Evolutionary conservation across 2,888 invertebrate genomes (phyloP).

Genomic region (Schrankia costaestrigalis): DNA sequence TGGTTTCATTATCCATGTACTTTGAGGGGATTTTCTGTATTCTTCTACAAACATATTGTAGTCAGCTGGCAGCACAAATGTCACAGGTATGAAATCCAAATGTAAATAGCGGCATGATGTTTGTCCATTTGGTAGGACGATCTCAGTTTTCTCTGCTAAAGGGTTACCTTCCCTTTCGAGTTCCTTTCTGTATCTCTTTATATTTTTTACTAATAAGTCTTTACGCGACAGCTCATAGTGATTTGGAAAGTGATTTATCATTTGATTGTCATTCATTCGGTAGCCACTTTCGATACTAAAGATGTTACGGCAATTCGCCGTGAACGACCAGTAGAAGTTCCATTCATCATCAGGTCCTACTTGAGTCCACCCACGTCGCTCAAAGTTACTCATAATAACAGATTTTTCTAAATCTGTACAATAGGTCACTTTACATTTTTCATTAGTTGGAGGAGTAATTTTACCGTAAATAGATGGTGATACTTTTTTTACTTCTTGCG

Average conservation of each 20-base stretch:
- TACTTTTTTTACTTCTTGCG: too few species aligned
- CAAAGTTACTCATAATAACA: slow-evolving; percentile 94
- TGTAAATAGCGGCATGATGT: slow-evolving; percentile 86
- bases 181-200: slow-evolving; percentile 95
- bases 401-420: slow-evolving; percentile 97
- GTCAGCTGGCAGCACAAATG: slow-evolving; percentile 96
- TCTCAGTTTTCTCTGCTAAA: slow-evolving; percentile 86
- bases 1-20: slow-evolving; percentile 99
- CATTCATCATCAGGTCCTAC: slow-evolving; percentile 94
- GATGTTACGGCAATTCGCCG: slow-evolving; percentile 93
- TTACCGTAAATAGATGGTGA: too few species aligned
- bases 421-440: slow-evolving; percentile 52
- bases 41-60: slow-evolving; percentile 98
- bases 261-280: slow-evolving; percentile 94
- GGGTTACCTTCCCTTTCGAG: slow-evolving; percentile 93
- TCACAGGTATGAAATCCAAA: slow-evolving; percentile 95
- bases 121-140: slow-evolving; percentile 81
- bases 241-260: slow-evolving; percentile 98
- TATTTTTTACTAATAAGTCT: slow-evolving; percentile 96
- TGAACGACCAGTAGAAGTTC: slow-evolving; percentile 98
- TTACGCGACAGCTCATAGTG: slow-evolving; percentile 97
- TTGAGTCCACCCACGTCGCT: slow-evolving; percentile 93
- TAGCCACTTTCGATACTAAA: slow-evolving; percentile 96
- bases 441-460: slow-evolving; percentile 29
- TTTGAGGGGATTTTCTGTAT: slow-evolving; percentile 94